phyloP scores from a whole-genome alignment of 2,888 invertebrate species.

The Zele albiditarsus region DNA sequence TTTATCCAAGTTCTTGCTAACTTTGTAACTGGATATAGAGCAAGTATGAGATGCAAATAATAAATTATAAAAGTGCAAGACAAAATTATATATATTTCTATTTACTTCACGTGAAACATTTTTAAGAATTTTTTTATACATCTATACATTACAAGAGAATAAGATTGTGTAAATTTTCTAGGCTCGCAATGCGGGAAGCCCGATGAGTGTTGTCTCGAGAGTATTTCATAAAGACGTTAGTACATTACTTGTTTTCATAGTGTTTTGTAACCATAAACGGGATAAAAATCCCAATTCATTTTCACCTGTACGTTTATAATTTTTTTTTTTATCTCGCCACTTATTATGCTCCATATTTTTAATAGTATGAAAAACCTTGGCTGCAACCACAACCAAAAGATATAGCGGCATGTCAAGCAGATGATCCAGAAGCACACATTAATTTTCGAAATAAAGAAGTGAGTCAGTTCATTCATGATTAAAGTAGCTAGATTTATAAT shows the following conservation, averaged over 20 bases:
- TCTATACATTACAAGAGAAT: background rate
- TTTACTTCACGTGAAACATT: background rate
- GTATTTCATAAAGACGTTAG: slow-evolving; percentile 69
- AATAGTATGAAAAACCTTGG: slow-evolving; percentile 69
- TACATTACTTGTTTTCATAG: slow-evolving; percentile 36
- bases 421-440: slow-evolving; percentile 59
- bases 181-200: slow-evolving; percentile 69
- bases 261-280: too few relatives aligned
- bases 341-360: slow-evolving; percentile 45
- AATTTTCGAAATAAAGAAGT: slow-evolving; percentile 69
- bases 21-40: too few relatives aligned
- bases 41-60: too few relatives aligned
- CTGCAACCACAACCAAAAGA: slow-evolving; percentile 66
- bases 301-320: background rate
- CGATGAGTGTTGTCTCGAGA: slow-evolving; percentile 70
- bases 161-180: slow-evolving; percentile 40
- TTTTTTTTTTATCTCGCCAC: background rate
- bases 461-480: slow-evolving; percentile 35
- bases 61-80: too few relatives aligned
- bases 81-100: background rate
- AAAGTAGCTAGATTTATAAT: background rate
- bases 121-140: background rate
- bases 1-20: too few relatives aligned
- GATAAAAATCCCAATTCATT: too few relatives aligned
- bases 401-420: slow-evolving; percentile 63